phyloP scores from a whole-genome alignment of 1,140 invertebrate genomes.

The Lepidurus arcticus region DNA sequence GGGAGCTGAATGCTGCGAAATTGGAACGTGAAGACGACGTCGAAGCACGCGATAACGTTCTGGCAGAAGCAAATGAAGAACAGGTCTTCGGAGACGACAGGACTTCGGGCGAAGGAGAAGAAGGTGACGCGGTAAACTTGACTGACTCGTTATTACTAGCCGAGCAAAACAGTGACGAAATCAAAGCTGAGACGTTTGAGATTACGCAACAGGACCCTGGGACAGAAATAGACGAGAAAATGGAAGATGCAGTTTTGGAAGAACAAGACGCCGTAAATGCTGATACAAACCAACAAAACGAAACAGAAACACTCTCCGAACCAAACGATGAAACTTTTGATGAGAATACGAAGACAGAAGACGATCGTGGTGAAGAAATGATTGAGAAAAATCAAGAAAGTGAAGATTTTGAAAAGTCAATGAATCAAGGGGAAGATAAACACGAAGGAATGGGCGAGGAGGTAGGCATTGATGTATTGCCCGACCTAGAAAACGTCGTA shows the following conservation, averaged over 20 bases:
- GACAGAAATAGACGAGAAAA: conserved; percentile 16
- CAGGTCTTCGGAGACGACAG: not conserved
- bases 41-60: not conserved
- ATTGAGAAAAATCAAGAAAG: too few species aligned
- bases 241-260: not conserved
- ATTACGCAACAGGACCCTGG: not conserved
- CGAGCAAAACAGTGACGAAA: not conserved
- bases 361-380: too few species aligned
- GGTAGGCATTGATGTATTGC: too few species aligned
- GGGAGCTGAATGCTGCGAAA: conserved; percentile 13
- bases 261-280: not conserved
- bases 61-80: not conserved
- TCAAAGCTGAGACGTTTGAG: not conserved
- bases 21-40: not conserved
- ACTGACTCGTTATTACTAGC: not conserved
- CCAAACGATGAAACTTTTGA: not conserved
- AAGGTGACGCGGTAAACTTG: not conserved
- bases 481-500: not conserved
- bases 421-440: too few species aligned
- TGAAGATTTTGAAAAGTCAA: too few species aligned
- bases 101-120: not conserved
- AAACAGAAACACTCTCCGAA: not conserved
- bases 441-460: too few species aligned
- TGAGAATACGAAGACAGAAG: too few species aligned
- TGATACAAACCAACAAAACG: not conserved